Evolutionary conservation across 2,888 invertebrate genomes (phyloP), one percentile per base, ranked within the genome.

Genomic region (Carabus problematicus): DNA sequence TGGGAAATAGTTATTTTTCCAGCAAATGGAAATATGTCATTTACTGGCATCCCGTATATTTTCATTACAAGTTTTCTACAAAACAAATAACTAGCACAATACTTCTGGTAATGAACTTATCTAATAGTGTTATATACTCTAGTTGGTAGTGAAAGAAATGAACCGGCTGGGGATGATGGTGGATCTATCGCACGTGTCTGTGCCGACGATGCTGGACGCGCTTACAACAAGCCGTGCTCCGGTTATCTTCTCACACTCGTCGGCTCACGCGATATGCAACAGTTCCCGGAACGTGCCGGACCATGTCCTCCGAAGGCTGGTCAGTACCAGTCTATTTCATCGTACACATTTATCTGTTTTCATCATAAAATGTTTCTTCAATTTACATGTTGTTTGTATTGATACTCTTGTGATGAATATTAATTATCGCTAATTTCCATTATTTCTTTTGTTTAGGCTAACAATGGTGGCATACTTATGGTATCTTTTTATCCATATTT

Each of bases 381-480:
- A 45, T 3, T 45, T 29, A 29, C 29, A 29, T 29, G 6, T 29
- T 29, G 6, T 29, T 29, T 29, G 29, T 2, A 29, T 29, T 2
- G 6, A 29, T 6, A 6, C n/a, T n/a, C n/a, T 29, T 29, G 29
- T 29, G 29, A 29, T 2, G 6, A 6, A 29, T 29, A 29, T 2
- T 29, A n/a, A 29, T 29, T 29, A 2, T 6, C 2, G 29, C 29
- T 29, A 29, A 29, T 60, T 60, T 41, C 7, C 7, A 12, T 45
- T 6, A 14, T 45, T 12, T 40, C 52, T 61, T 43, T 42, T 12
- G 11, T 79, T 64, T 80, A 89, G 88, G 86, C 85, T 76, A 80
- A 82, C 75, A 88, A 87, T 75, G 85, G 85, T 63, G 89, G 89
- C 63, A 82, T 89, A 73, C 86, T 88, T 64, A 89, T 89, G 89